These are phyloP conservation scores for Drosophila flavopinicola DNA, from an alignment of 2,888 invertebrate species.

Conservation along the genomic window DNA sequence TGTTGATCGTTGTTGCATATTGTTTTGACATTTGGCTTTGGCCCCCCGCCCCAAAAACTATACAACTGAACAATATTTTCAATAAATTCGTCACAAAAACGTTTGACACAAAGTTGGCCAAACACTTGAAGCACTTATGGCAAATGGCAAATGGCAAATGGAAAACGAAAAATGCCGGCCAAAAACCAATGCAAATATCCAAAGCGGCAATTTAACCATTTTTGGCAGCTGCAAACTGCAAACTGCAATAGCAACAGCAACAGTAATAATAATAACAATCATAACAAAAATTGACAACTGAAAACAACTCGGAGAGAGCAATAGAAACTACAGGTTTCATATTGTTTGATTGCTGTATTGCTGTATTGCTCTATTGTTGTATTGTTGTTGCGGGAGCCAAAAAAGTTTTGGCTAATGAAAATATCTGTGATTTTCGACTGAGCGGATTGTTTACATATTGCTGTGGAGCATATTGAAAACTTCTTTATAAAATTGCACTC, in stretches of 20 bases:
- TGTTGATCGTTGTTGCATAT: slow-evolving; percentile 42
- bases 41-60: no score
- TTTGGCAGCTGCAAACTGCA: slow-evolving; percentile 26
- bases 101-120: slow-evolving; percentile 56
- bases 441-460: slow-evolving; percentile 64
- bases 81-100: slow-evolving; percentile 62
- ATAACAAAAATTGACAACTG: slow-evolving; percentile 18
- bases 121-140: slow-evolving; percentile 60
- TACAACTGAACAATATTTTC: slow-evolving; percentile 44
- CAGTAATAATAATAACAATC: slow-evolving; percentile 8
- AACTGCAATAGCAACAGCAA: no score
- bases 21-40: slow-evolving; percentile 38
- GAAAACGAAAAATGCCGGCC: slow-evolving; percentile 19
- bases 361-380: no score
- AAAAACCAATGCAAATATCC: slow-evolving; percentile 42
- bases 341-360: no score
- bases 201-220: slow-evolving; percentile 28
- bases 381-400: not conserved
- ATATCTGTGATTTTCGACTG: slow-evolving; percentile 56
- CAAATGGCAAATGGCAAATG: no score
- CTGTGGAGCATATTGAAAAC: slow-evolving; percentile 59
- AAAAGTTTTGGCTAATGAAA: slow-evolving; percentile 51
- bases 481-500: slow-evolving; percentile 63
- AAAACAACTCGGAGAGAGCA: slow-evolving; percentile 10
- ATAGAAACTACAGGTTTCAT: slow-evolving; percentile 16